A percentile compares a stretch with the other conserved stretches of the same genome.
phyloP scores from a whole-genome alignment of 2,797 vertebrate genomes.

The Gobio occitaniae region DNA sequence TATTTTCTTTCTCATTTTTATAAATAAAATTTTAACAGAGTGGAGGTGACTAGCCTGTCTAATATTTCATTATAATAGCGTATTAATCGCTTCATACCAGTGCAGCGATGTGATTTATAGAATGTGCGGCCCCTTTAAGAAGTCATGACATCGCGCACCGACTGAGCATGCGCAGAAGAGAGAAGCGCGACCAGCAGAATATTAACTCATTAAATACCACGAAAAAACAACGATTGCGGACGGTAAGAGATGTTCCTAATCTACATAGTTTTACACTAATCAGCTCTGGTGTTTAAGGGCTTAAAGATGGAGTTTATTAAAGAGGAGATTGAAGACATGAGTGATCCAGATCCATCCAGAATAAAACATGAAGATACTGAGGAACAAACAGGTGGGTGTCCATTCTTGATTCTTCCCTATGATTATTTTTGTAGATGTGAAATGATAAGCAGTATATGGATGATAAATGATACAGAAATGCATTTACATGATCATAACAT shows the following conservation, averaged over 20 bases:
- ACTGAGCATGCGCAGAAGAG: background rate
- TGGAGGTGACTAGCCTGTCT: background rate
- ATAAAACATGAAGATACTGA: background rate
- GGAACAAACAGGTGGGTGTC: background rate
- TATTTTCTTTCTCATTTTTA: too few relatives aligned
- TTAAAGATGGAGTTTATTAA: background rate
- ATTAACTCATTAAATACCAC: too few relatives aligned
- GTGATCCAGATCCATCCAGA: background rate
- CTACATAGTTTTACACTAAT: background rate
- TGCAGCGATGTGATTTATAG: background rate
- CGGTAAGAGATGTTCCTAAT: background rate
- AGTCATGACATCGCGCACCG: background rate
- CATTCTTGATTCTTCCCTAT: background rate
- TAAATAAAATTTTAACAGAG: background rate
- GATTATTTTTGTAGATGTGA: background rate
- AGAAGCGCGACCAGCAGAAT: background rate
- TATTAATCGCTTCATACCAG: background rate
- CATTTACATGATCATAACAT: background rate
- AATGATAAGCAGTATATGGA: background rate
- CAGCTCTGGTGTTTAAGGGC: background rate
- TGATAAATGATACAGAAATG: background rate
- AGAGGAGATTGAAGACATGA: background rate
- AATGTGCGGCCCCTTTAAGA: background rate
- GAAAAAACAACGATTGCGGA: background rate
- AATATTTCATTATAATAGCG: background rate